Base-by-base conservation (phyloP, 1,140 invertebrate species). In the Popillia japonica region DNA sequence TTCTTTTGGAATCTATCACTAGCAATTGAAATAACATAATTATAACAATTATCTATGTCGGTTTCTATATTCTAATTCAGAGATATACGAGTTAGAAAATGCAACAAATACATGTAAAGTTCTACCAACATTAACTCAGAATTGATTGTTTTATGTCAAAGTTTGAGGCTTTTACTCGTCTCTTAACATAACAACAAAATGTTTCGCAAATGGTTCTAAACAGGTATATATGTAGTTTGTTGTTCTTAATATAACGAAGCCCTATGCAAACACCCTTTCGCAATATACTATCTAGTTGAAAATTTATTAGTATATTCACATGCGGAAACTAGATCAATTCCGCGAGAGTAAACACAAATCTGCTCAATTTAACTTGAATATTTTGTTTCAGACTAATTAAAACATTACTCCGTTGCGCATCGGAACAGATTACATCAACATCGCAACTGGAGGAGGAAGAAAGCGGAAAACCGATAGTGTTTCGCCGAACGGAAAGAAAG, bases 301-400 rank as follows among this genome's bases (percentile, higher is more conserved):
- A 55, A 55, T 55, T 55, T 55, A 55, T 55, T 55, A n/a, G 14
- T 55, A 17, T 55, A 17, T 55, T 17, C 48, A 17, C 7, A 55
- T 17, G 48, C 48, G 48, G 48, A 55, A 55, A 34, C 27, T 22
- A 68, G 22, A 27, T 34, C 20, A 27, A 27, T 68, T 68, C 27
- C 61, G 22, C 61, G 8, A 23, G 61, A 27, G 22, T 68, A 27
- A 68, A 68, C 27, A 68, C 61, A 68, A 68, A 27, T 68, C 61
- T 68, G 20, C 61, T 68, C 61, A 68, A 68, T 68, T 34, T 68
- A 68, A 68, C 61, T 68, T 68, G 61, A 68, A 68, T 68, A 68
- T 68, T 68, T 68, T 68, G 61, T 68, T 68, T 27, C 61, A 68
- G 61, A 68, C 27, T 68, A 68, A 68, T 68, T 68, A 68, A 68